These are phyloP conservation scores for Rousettus madagascariensis DNA, from an alignment of 2,797 vertebrate genomes.

Conservation along the genomic window DNA sequence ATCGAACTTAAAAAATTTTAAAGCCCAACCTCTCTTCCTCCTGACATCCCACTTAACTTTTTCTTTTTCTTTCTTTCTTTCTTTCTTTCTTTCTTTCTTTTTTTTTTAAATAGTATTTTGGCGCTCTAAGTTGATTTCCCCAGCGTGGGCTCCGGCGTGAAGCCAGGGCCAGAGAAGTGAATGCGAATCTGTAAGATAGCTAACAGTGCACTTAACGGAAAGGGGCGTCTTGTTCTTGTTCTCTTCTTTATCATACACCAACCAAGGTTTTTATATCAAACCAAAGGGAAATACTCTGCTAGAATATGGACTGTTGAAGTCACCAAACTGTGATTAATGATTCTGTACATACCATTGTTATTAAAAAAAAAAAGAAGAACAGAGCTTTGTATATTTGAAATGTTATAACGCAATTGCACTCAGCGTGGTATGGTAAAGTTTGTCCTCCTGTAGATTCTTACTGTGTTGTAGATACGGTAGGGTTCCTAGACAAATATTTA, in stretches of 20 bases:
- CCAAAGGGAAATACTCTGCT: conserved; percentile 93
- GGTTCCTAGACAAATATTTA: conserved; percentile 98
- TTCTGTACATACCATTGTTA: conserved; percentile 95
- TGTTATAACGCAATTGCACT: conserved; percentile 98
- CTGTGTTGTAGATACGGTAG: conserved; percentile 95
- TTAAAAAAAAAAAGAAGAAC: conserved; percentile 88
- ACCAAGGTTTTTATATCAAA: conserved; percentile 93
- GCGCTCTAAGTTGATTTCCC: conserved; percentile 65
- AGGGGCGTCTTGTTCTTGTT: conserved; percentile 82
- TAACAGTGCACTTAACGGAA: conserved; percentile 86
- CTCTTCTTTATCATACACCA: conserved; percentile 87
- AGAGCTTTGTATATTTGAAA: conserved; percentile 97
- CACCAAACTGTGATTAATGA: conserved; percentile 94
- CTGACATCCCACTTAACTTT: conserved; percentile 59
- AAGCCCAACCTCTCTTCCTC: conserved; percentile 58
- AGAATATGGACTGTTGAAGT: conserved; percentile 90
- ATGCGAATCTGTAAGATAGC: conserved; percentile 82
- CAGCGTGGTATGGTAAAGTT: conserved; percentile 97
- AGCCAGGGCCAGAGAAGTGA: conserved; percentile 76
- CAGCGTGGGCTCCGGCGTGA: conserved; percentile 75
- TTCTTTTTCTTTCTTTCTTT: neutral
- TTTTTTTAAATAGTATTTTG: conserved; percentile 60
- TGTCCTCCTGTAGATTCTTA: conserved; percentile 95
- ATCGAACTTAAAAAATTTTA: conserved; percentile 40
- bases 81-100: neutral